Base-by-base conservation (phyloP, 2,113 vertebrate species). In the Brachyhypopomus gauderio region DNA sequence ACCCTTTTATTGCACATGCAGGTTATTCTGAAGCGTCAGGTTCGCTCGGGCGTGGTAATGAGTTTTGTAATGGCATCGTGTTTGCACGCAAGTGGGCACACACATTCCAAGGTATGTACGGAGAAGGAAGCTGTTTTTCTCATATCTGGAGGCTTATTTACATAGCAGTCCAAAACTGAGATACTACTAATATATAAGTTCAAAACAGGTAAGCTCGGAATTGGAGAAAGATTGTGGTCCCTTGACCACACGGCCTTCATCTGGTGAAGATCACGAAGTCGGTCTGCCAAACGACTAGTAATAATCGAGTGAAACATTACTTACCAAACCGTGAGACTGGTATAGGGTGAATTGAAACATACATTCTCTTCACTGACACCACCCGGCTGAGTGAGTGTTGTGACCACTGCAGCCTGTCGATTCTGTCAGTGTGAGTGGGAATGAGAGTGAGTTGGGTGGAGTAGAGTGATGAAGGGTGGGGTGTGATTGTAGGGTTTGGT, bases 51-150 rank as follows among this genome's bases (percentile, higher is more conserved):
- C 38, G 71, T 79, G 82, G 72, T 67, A 14, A 1, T 4, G 7
- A 17, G 19, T 58, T 81, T 67, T 48, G 45, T 1, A 27, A 75
- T 22, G 30, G 25, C 34, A 62, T 36, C 56, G 45, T 59, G 22
- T 22, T 75, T 41, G 56, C 73, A 60, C 34, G 73, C 58, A 34
- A 62, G 34, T 62, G 73, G 56, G 23, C 63, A 64, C 56, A 81
- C 64, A 34, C 64, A 75, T 48, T 70, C 27, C 52, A 75, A 5
- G 3, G 34, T 27, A 45, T 11, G 6, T 27, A 8, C n/a, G 27
- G 58, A 69, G 55, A 30, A 79, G 60, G 9, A 55, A 25, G 17
- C 27, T 30, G 25, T 20, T 73, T 34, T 73, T 58, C 17, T 34
- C 19, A 56, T 30, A 2, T 11, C 25, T 64, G 62, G 30, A 63